Percentiles rank a stretch among this genome's conserved stretches.
phyloP scores from a whole-genome alignment of 92 coral and sea anemone species.

The Hydrozoanthus gracilis region DNA sequence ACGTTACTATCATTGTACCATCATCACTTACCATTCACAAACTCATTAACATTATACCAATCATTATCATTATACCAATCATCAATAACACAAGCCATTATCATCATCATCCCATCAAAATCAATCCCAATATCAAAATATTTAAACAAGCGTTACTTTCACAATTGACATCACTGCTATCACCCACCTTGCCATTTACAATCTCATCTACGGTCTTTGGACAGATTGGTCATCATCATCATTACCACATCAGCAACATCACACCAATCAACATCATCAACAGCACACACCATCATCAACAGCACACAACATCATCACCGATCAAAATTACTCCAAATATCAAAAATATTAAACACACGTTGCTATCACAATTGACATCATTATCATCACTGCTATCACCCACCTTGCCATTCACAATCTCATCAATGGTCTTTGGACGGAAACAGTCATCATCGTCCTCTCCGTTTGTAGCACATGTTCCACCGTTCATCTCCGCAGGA shows the following conservation, averaged over 20 bases:
- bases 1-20: too few relatives aligned
- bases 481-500: conserved; percentile 17
- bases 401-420: conserved; percentile 95
- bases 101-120: neutral
- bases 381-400: neutral
- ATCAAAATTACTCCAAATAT: neutral
- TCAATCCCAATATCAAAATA: neutral
- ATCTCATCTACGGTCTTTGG: neutral
- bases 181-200: neutral
- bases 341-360: neutral
- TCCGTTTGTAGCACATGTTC: conserved; percentile 36
- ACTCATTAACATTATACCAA: too few relatives aligned
- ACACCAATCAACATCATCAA: neutral
- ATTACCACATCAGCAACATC: neutral
- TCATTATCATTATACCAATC: too few relatives aligned
- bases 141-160: neutral
- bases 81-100: neutral
- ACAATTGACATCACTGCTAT: neutral
- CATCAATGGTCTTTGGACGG: conserved; percentile 80
- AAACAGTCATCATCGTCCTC: conserved; percentile 55
- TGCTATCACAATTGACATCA: neutral
- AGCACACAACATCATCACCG: neutral
- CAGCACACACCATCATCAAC: neutral
- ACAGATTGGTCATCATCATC: neutral
- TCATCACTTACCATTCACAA: too few relatives aligned